Evolutionary conservation across 2,113 vertebrate species (phyloP), one percentile per base, ranked within the genome.

Genomic region (Istiophorus platypterus): DNA sequence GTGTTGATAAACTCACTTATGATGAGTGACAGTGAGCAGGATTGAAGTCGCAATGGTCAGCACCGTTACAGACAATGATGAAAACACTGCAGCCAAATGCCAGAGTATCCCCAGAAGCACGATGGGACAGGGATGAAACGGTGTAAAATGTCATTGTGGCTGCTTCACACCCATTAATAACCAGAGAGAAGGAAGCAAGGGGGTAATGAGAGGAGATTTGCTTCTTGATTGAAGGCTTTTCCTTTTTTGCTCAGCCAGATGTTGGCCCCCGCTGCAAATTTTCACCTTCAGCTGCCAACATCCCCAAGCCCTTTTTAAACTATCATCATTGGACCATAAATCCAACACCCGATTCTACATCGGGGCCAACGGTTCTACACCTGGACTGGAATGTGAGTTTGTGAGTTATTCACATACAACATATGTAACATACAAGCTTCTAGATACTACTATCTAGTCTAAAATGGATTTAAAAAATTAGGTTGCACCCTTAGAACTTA

Each of bases 1-100:
- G 87, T 96, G 97, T 96, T 96, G 97, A 97, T 97, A 97, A 97
- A 97, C 95, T 96, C 95, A 90, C 95, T 97, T 95, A 94, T 41
- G 89, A 92, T 97, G 97, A 98, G 94, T 97, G 97, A 97, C 97
- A 96, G 96, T 91, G 92, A 90, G 95, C 95, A 92, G 94, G 92
- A 96, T 94, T 95, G 94, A 95, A 97, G 97, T 96, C 95, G 70
- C 80, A 70, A 79, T 63, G 96, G 97, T 96, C 96, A 95, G 69
- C 79, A 85, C 89, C 63, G 66, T 86, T 82, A 90, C 94, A 95
- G 95, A 95, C 94, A 89, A 93, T 94, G 96, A 96, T 96, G 95
- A 94, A 95, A 96, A 96, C 92, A 93, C 95, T 85, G 89, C 94
- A 88, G 84, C 93, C 93, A 94, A 96, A 96, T 95, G 96, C 95